Evolutionary conservation across 64 coral and sea anemone genomes (phyloP).

Genomic region (Astreopora myriophthalma): DNA sequence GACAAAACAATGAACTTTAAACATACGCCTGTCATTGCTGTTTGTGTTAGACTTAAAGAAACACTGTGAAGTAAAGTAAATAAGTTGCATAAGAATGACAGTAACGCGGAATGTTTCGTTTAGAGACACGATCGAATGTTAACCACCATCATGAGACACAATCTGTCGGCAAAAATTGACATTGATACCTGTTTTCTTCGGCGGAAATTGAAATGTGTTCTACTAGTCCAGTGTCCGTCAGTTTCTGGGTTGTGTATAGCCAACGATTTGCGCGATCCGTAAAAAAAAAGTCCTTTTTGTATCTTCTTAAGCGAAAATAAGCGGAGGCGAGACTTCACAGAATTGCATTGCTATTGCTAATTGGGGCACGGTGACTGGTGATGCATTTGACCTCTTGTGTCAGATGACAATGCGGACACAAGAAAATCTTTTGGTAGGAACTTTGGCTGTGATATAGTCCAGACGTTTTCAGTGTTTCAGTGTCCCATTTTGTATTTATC

Average conservation of each 20-base stretch:
- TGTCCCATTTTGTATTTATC: too few relatives aligned
- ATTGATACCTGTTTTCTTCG: neutral
- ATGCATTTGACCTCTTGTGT: conserved; percentile 10
- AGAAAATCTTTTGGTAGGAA: conserved; percentile 18
- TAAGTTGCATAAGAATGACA: neutral
- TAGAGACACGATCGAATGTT: neutral
- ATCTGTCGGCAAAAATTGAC: neutral
- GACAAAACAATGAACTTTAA: neutral
- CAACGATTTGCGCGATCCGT: neutral
- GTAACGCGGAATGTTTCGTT: neutral
- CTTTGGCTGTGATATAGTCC: neutral
- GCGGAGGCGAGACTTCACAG: neutral
- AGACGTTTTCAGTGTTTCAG: neutral
- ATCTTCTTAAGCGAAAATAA: neutral
- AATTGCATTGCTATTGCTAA: neutral
- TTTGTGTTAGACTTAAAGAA: neutral
- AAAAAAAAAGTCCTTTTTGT: neutral
- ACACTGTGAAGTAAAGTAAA: neutral
- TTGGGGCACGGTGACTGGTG: neutral
- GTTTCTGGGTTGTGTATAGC: neutral
- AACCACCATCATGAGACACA: neutral
- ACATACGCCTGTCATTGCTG: neutral
- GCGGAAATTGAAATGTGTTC: neutral
- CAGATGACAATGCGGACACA: conserved; percentile 43
- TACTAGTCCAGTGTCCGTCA: neutral